Evolutionary conservation across 2,113 vertebrate species (phyloP).

Genomic region (Canis aureus): DNA sequence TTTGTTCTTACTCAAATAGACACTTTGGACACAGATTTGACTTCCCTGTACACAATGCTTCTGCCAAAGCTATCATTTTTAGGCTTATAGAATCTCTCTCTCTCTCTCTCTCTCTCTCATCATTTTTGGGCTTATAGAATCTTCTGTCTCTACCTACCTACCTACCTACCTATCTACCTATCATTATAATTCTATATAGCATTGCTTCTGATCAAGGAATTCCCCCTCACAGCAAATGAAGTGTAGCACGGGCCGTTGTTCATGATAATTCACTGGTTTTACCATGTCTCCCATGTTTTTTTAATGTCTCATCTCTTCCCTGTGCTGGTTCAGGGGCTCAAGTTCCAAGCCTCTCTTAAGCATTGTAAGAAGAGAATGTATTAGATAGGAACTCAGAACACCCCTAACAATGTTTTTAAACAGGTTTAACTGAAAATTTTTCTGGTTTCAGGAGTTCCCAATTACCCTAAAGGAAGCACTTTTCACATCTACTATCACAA

Average conservation of each 20-base stretch:
- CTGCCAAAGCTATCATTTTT: background rate
- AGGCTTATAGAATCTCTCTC: background rate
- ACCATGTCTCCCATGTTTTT: background rate
- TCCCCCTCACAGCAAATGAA: background rate
- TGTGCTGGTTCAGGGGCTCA: background rate
- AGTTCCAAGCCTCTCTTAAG: background rate
- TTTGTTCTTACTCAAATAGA: background rate
- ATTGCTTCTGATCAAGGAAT: background rate
- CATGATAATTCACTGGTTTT: background rate
- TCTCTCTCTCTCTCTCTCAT: background rate
- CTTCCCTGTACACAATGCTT: background rate
- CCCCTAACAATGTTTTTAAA: background rate
- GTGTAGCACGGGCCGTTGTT: background rate
- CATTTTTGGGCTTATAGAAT: background rate
- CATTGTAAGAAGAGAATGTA: background rate
- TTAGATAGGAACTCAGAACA: background rate
- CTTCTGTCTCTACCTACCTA: background rate
- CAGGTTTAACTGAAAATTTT: conserved; percentile 5
- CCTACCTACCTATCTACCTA: background rate
- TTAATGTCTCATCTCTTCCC: background rate
- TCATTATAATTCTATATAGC: background rate
- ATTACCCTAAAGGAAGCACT: conserved; percentile 7
- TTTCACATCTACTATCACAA: background rate
- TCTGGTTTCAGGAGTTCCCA: background rate
- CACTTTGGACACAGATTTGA: background rate